Percentiles rank a stretch among this genome's conserved stretches.
Conservation (phyloP, 1,140 invertebrate species). For the Chelonus insularis region DNA sequence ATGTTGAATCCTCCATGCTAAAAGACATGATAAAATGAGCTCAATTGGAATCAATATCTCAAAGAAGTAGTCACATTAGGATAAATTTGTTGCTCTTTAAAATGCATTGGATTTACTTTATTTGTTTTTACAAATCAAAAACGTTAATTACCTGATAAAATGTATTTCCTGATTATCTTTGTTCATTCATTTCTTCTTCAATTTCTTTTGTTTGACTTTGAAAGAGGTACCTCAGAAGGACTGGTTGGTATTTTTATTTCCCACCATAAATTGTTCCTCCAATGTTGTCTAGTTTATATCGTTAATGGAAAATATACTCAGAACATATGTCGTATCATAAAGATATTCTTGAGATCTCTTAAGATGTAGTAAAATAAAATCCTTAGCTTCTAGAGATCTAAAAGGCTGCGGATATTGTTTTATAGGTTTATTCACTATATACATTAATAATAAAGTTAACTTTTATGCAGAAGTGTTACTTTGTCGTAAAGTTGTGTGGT, state of each 20-base stretch:
- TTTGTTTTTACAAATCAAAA: too few species aligned
- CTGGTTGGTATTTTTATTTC: constrained; percentile 11
- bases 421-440: neutral
- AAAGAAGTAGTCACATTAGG: too few species aligned
- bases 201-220: too few species aligned
- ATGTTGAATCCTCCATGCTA: too few species aligned
- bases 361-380: neutral
- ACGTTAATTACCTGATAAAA: too few species aligned
- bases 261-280: constrained; percentile 10
- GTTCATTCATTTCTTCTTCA: neutral
- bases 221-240: neutral
- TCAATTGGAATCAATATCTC: too few species aligned
- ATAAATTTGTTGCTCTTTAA: too few species aligned
- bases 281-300: constrained; percentile 9
- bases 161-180: too few species aligned
- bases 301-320: constrained; percentile 26
- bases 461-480: neutral
- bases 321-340: constrained; percentile 19
- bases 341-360: neutral
- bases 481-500: constrained; percentile 20
- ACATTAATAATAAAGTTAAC: constrained; percentile 20
- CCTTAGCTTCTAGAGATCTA: too few species aligned
- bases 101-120: too few species aligned
- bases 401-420: neutral
- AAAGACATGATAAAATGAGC: too few species aligned